Base-by-base conservation (phyloP, 2,797 vertebrate species). In the Serranus cabrilla region DNA sequence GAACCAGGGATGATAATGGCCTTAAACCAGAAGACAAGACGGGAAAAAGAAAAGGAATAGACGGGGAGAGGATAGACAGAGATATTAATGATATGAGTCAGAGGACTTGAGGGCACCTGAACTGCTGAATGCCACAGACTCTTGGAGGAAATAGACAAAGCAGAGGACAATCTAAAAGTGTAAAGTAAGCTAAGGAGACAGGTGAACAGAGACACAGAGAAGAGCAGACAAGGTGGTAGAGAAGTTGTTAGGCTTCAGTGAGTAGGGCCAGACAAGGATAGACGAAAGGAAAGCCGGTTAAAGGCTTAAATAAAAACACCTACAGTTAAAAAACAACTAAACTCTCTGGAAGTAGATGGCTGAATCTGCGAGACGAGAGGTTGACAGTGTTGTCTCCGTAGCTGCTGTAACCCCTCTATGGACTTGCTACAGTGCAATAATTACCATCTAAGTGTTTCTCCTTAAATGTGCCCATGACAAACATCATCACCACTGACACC, bases 401-500 rank as follows among this genome's bases (percentile, higher is more conserved):
- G 51, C 65, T 59, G 43, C 61, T 75, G 71, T 71, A 71, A 74
- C 69, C 73, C 74, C 43, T 78, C 68, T 12, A 49, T 68, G 52
- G 67, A 18, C 40, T 57, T 21, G 18, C 54, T n/a, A 76, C 68
- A 49, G 68, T 50, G 56, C 67, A 86, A 79, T 94, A 91, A 93
- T 93, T 91, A 92, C 75, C 66, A 78, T 76, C 69, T 89, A 81
- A 93, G 89, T 87, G 86, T 77, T 84, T 84, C 85, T 88, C 76
- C 78, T 88, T 85, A 89, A 92, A 89, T 84, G 84, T 82, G 80
- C 83, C 89, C 87, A 88, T 87, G 91, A 93, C 92, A 93, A 93
- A 94, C 91, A 94, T 87, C 90, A 89, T 81, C 86, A 84, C 76
- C 66, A 75, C 77, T 63, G 75, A 91, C 87, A 84, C 86, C 80